A percentile compares a stretch with the other conserved stretches of the same genome.
phyloP scores from a whole-genome alignment of 2,797 vertebrate genomes.

The Odontamblyopus rebecca region DNA sequence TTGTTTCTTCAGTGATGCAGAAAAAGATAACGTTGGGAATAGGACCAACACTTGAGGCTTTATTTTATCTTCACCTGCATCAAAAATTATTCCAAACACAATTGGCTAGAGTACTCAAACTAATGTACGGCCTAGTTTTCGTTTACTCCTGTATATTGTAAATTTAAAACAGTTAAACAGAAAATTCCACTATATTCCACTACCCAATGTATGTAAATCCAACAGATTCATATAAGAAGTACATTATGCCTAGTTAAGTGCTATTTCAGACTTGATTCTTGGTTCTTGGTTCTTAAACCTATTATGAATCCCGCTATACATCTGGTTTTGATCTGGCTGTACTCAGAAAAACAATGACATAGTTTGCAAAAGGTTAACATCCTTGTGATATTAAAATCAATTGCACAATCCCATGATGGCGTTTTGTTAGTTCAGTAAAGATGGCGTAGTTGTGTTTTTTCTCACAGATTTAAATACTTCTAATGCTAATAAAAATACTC shows the following conservation, averaged over 20 bases:
- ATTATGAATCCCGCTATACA: not conserved
- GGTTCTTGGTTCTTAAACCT: not conserved
- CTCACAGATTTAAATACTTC: too few species aligned
- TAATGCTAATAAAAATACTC: too few species aligned
- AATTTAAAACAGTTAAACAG: not conserved
- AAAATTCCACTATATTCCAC: too few species aligned
- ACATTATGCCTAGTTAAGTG: not conserved
- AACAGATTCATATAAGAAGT: too few species aligned
- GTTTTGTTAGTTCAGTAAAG: not conserved
- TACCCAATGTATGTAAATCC: too few species aligned
- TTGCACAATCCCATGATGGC: not conserved
- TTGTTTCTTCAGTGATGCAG: constrained; percentile 28
- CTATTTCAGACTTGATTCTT: too few species aligned
- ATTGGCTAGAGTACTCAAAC: not conserved
- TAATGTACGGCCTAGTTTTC: not conserved
- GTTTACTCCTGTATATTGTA: not conserved
- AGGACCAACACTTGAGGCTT: constrained; percentile 28
- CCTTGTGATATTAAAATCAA: too few species aligned
- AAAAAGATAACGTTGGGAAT: constrained; percentile 49
- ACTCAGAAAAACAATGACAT: not conserved
- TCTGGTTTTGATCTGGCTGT: not conserved
- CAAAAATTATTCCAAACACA: not conserved
- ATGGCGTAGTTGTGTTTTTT: too few species aligned
- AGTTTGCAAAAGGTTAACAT: too few species aligned
- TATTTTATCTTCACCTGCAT: constrained; percentile 12